Conservation (phyloP, 2,888 invertebrate species). For the Odontocolon sp. region DNA sequence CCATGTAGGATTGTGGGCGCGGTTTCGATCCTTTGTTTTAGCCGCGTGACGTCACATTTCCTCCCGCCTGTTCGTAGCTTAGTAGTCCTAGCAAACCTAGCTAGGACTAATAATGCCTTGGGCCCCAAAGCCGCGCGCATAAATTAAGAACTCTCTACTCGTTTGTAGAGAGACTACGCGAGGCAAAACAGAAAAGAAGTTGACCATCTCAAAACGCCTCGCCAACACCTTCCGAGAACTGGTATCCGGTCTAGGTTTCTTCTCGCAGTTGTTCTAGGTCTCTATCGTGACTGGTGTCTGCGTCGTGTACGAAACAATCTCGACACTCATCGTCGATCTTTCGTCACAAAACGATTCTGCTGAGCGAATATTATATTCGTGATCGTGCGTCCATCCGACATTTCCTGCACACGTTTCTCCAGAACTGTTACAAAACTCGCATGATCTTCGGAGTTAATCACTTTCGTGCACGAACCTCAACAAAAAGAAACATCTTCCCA, state of each 20-base stretch:
- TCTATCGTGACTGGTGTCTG: not conserved
- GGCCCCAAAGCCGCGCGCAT: slow-evolving; percentile 74
- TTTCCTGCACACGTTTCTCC: slow-evolving; percentile 18
- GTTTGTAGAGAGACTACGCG: slow-evolving; percentile 14
- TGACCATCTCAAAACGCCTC: slow-evolving; percentile 52
- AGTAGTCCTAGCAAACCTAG: slow-evolving; percentile 54
- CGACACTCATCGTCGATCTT: slow-evolving; percentile 2
- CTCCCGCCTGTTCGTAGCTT: too few relatives aligned
- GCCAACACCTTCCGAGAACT: slow-evolving; percentile 68
- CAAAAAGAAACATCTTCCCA: not conserved
- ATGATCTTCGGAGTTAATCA: slow-evolving; percentile 19
- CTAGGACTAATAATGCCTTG: slow-evolving; percentile 78
- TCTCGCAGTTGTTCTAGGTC: slow-evolving; percentile 35
- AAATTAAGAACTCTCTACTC: slow-evolving; percentile 72
- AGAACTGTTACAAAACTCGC: slow-evolving; percentile 44
- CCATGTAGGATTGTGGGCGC: slow-evolving; percentile 68
- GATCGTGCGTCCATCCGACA: slow-evolving; percentile 8
- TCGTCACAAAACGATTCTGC: slow-evolving; percentile 48
- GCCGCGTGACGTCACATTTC: slow-evolving; percentile 78
- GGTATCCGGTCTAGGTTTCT: slow-evolving; percentile 53
- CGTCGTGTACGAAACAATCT: not conserved
- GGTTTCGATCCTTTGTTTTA: slow-evolving; percentile 77
- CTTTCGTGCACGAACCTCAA: slow-evolving; percentile 27
- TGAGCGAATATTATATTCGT: slow-evolving; percentile 39
- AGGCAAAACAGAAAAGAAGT: slow-evolving; percentile 45